Evolutionary conservation across 2,797 vertebrate genomes (phyloP), one percentile per base, ranked within the genome.

Genomic region (Paedocypris micromegethes): DNA sequence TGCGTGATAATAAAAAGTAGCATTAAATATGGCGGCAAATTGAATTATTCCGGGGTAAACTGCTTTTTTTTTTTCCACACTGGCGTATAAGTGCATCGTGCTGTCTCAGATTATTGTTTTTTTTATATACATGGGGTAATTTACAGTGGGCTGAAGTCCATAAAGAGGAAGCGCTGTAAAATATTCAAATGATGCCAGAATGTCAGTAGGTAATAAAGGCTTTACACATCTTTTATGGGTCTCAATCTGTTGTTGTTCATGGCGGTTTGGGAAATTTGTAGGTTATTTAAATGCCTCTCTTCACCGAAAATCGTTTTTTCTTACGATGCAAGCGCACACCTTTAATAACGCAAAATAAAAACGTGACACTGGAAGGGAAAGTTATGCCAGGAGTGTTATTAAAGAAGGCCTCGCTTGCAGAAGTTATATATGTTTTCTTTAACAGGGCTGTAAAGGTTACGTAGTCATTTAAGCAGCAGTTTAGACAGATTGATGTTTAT

Each of bases 21-120:
- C 88, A 90, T 92, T 94, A 93, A 96, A 94, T 89, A 93, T 88
- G 87, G 88, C 88, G 84, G 91, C 90, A 92, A 91, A 93, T 91
- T 92, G 91, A 90, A 92, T 93, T 92, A 87, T 94, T 92, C 91
- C 90, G 89, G 91, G 86, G 88, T 91, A 83, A 91, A 89, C 90
- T 79, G 23, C 23, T 23, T 23, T 23, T 23, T 23, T 23, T 23
- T 23, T 23, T 23, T 23, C 23, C 23, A 23, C 23, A 23, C 23
- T 23, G 23, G 23, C 23, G 23, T 23, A 23, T 92, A 90, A 88
- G 87, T 88, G 88, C 84, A 78, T 91, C 92, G 92, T 90, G 89
- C 85, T 84, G 81, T 78, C 84, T 78, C 83, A 76, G 86, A 89
- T 87, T 90, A 87, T 90, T 86, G 89, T 91, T 87, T 85, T 79